phyloP scores from a whole-genome alignment of 1,140 invertebrate species.

The Drosophila fuyamai region DNA sequence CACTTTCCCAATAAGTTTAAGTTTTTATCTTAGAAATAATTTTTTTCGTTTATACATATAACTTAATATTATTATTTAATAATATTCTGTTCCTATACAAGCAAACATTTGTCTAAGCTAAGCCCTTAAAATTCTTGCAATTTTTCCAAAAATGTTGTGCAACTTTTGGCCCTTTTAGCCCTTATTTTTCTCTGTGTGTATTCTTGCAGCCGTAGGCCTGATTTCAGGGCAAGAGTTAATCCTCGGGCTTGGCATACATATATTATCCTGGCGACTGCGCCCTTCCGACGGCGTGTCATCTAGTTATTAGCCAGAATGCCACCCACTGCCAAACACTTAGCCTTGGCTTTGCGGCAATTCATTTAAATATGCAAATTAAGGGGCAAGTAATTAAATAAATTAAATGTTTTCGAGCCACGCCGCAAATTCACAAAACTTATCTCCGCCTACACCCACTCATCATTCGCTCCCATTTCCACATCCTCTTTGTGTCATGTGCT shows the following conservation, averaged over 20 bases:
- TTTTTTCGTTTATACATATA: no score
- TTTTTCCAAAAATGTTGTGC: no score
- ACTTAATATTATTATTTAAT: no score
- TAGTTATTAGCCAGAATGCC: conserved; percentile 41
- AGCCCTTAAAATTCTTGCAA: no score
- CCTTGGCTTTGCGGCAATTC: conserved; percentile 54
- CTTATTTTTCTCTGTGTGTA: background rate
- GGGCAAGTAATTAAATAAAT: conserved; percentile 65
- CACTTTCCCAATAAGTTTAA: no score
- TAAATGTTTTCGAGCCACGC: conserved; percentile 54
- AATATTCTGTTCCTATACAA: no score
- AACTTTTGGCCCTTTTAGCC: background rate
- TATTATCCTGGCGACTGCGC: conserved; percentile 24
- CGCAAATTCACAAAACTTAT: conserved; percentile 46
- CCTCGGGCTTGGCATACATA: background rate
- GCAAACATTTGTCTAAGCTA: no score
- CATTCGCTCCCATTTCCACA: conserved; percentile 3
- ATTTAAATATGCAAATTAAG: conserved; percentile 65
- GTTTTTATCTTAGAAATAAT: no score
- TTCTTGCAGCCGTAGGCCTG: background rate
- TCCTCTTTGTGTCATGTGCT: conserved; percentile 50
- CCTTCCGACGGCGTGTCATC: conserved; percentile 37
- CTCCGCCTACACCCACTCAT: conserved; percentile 20
- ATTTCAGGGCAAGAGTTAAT: background rate
- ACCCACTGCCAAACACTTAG: conserved; percentile 10